Evolutionary conservation across 2,113 vertebrate genomes (phyloP), one percentile per base, ranked within the genome.

Genomic region (Gallinago media): DNA sequence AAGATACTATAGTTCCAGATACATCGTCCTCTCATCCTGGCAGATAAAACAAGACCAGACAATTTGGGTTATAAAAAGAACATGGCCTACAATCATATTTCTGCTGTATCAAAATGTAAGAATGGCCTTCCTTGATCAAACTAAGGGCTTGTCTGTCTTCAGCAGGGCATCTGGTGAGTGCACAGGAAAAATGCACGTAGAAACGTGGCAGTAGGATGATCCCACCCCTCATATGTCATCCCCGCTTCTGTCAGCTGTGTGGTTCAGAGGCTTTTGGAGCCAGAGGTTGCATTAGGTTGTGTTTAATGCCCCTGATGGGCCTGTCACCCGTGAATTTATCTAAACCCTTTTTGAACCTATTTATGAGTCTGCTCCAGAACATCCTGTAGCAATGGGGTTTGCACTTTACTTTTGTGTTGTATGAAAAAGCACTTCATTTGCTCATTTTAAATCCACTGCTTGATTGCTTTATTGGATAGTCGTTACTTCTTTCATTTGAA

Each of bases 271-370:
- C 50, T 86, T 81, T 94, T 2, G 1, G 88, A 91, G 86, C 55
- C 86, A 95, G 76, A 89, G 78, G 38, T 86, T 94, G 72, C 68
- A 59, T 86, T 92, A 91, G 68, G 55, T 86, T 94, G 47, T 77
- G 72, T 88, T 92, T 89, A 95, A 81, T 95, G 84, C 67, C 70
- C 38, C 56, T 90, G 56, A 84, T 89, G 47, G 59, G 22, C 61
- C 79, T 94, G 72, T 94, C 86, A 86, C 80, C 86, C 15, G 4
- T 84, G 65, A 88, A 91, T 92, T 87, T 67, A 66, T 89, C 50
- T 93, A 85, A 94, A 92, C 91, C 26, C 56, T 74, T 84, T 94
- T 84, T 81, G 79, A 91, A 81, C 61, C 67, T 91, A 50, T 84
- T 89, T 90, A 67, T 70, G 50, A 74, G 38, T 74, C 65, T 84